Base-by-base conservation (phyloP, 2,797 vertebrate species). In the Erithacus rubecula region DNA sequence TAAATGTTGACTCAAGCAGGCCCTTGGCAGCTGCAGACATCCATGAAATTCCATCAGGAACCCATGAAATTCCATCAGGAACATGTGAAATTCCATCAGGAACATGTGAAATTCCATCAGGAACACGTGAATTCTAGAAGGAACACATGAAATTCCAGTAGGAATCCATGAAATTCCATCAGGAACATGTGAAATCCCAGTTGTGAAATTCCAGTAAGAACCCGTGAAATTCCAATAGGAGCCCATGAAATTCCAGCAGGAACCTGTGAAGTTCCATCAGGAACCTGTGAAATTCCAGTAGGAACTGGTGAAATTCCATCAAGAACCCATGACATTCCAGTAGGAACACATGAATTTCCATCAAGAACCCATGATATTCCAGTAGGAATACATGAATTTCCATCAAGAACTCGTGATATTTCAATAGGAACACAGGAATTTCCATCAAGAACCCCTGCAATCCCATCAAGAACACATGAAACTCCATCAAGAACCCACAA, bases 361-460 rank as follows among this genome's bases (percentile, higher is more conserved):
- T 0, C 3, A n/a, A 8, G 32, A 65, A 47, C 5, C 5, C 0
- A 1, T 27, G 32, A 69, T 19, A 34, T 74, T 58, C 15, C 4
- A 27, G 0, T 0, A 36, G 15, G 20, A 19, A 46, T 15, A 9
- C 0, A 0, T 17, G 64, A 51, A 74, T 51, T 51, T 46, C 24
- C 23, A 43, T 39, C 11, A 39, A 12, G 19, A 72, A 24, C 27
- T 43, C 4, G 4, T 51, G 26, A 27, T 4, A 27, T 51, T 27
- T 26, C 49, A 51, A 10, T 20, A 51, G 46, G 46, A 47, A 47
- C 23, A 8, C 8, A 4, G 41, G 58, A 39, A 29, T 19, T 29
- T 60, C 27, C 36, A 36, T 1, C 1, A 32, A 32, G 17, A 55
- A 20, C 24, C 8, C 0, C 0, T 32, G 44, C 32, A 52, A 32